Conservation (phyloP, 2,888 invertebrate genomes). For the Caenorhabditis virilis region DNA sequence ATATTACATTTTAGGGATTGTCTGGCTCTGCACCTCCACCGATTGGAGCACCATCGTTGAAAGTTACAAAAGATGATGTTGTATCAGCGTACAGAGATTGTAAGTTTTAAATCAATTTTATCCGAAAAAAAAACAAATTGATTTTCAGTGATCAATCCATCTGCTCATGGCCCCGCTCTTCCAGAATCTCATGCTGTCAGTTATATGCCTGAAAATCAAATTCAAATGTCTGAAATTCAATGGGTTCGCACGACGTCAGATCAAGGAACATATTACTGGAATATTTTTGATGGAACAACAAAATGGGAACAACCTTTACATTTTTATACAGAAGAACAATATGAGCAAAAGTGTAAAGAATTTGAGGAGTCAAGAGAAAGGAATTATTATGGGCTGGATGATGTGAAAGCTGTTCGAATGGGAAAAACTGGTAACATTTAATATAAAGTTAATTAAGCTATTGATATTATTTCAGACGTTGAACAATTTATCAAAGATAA, state of each 20-base stretch:
- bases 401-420: conserved; percentile 22
- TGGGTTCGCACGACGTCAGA: conserved; percentile 59
- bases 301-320: conserved; percentile 44
- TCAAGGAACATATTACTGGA: conserved; percentile 55
- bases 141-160: conserved; percentile 32
- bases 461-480: conserved; percentile 14
- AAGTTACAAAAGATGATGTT: conserved; percentile 30
- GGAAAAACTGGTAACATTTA: conserved; percentile 14
- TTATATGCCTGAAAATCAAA: conserved; percentile 26
- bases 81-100: conserved; percentile 36
- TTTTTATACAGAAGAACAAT: conserved; percentile 50
- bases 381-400: conserved; percentile 36
- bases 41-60: conserved; percentile 11
- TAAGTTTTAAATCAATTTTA: conserved; percentile 6
- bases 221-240: conserved; percentile 27
- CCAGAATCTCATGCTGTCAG: conserved; percentile 26
- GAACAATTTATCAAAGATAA: conserved; percentile 21
- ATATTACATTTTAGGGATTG: too few relatives aligned
- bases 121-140: too few relatives aligned
- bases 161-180: conserved; percentile 29
- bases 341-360: conserved; percentile 24
- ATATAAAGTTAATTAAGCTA: neutral
- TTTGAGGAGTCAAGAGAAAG: conserved; percentile 24
- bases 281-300: conserved; percentile 56
- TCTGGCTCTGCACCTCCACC: conserved; percentile 1